Evolutionary conservation across 1,140 invertebrate genomes (phyloP), one percentile per base, ranked within the genome.

Genomic region (Lanistes nyassanus): DNA sequence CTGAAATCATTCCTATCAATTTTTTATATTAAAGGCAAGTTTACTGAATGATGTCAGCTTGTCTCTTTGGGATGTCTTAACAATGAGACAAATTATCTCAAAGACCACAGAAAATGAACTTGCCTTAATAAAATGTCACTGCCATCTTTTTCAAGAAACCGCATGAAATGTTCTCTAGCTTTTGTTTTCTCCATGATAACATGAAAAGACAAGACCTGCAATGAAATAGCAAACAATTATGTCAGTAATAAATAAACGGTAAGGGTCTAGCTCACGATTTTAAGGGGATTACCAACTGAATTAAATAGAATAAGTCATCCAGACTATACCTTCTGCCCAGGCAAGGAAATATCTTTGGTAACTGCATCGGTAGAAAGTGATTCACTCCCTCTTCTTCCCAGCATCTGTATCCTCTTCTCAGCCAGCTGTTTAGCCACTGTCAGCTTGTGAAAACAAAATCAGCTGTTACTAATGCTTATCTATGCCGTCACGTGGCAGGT

Each of bases 61-160:
- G 1, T 47, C 2, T 47, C 5, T 47, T 47, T 47, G n/a, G n/a
- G n/a, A n/a, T n/a, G 34, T 65, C 29, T 51, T 23, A n/a, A 67
- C 6, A 76, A 51, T 23, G 6, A 55, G 51, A 29, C 39, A 70
- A 42, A 70, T 26, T 16, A 60, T 60, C 6, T 60, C 31, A 26
- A 2, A 60, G 29, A 4, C 37, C 29, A 42, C 34, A 73, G 42
- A 23, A 68, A 71, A 67, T 16, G 47, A 9, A 36, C 68, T 42
- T 53, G 85, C 85, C 82, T 82, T 21, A 87, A 39, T n/a, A 96
- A 88, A 39, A 93, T 94, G 86, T 95, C 94, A 62, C 93, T 94
- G 74, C 94, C 93, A 80, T 95, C 91, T 76, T 93, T 93, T 87
- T 96, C 94, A 51, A 97, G 88, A 88, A 94, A 96, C 79, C 94